phyloP scores from a whole-genome alignment of 2,888 invertebrate species.

The Perizoma affinitatum region DNA sequence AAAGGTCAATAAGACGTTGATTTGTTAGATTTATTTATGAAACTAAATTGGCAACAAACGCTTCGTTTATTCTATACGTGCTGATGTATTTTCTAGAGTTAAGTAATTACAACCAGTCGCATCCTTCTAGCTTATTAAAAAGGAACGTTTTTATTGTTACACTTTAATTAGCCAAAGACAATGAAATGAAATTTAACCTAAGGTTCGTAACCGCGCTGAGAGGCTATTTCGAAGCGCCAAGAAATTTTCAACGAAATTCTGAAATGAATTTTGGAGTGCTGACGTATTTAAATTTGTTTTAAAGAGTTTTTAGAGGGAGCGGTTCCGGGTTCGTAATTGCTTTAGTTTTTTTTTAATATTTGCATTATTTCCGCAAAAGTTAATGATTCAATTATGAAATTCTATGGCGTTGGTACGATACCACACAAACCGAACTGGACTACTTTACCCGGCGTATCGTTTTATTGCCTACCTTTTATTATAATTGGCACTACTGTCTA shows the following conservation, averaged over 20 bases:
- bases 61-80: too few relatives aligned
- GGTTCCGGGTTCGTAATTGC: constrained; percentile 21
- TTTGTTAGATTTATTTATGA: too few relatives aligned
- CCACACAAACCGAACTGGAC: too few relatives aligned
- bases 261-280: constrained; percentile 40
- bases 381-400: constrained; percentile 1
- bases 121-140: constrained; percentile 30
- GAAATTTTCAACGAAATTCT: constrained; percentile 43
- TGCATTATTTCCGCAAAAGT: constrained; percentile 2
- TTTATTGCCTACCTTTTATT: too few relatives aligned
- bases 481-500: too few relatives aligned
- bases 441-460: too few relatives aligned
- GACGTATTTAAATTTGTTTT: constrained; percentile 30
- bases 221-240: constrained; percentile 21
- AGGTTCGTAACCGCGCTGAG: constrained; percentile 39
- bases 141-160: constrained; percentile 54
- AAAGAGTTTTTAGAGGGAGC: constrained; percentile 20
- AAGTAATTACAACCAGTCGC: neutral
- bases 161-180: constrained; percentile 61
- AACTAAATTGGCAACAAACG: too few relatives aligned
- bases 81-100: too few relatives aligned
- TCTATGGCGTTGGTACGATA: neutral
- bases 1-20: too few relatives aligned
- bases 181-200: constrained; percentile 56
- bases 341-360: constrained; percentile 15